Evolutionary conservation across 2,888 invertebrate genomes (phyloP).

Genomic region (Anorthoa munda): DNA sequence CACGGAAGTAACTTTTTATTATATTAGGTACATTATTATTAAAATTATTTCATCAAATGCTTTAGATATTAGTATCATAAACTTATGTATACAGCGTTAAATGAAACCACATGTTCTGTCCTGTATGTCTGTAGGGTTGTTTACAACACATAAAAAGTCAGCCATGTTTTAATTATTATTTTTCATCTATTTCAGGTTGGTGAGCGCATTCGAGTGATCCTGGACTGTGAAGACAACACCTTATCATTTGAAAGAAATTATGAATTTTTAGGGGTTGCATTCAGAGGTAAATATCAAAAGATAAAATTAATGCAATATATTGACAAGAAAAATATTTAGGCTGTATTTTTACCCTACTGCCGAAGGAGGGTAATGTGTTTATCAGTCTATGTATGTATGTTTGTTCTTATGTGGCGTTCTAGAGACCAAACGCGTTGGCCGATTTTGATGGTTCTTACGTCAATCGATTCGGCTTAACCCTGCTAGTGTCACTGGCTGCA

Average conservation of each 20-base stretch:
- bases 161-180: not conserved
- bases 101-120: too few species aligned
- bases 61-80: too few species aligned
- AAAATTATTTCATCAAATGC: too few species aligned
- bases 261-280: constrained; percentile 99
- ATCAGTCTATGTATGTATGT: too few species aligned
- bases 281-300: constrained; percentile 93
- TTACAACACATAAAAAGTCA: not conserved
- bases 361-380: too few species aligned
- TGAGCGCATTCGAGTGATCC: constrained; percentile 98
- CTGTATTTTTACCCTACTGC: too few species aligned
- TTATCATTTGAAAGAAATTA: constrained; percentile 99
- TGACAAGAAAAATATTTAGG: not conserved
- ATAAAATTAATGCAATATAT: not conserved
- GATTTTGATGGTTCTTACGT: too few species aligned
- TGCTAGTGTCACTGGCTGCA: too few species aligned
- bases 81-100: not conserved
- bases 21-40: too few species aligned
- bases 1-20: not conserved
- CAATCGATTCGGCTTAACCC: too few species aligned
- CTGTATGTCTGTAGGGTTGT: not conserved
- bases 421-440: too few species aligned
- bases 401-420: too few species aligned
- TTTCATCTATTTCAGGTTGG: constrained; percentile 94
- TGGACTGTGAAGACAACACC: constrained; percentile 99